Evolutionary conservation across 53 echinoderm and acorn worm species (phyloP).

Genomic region (Arbacia lixula): DNA sequence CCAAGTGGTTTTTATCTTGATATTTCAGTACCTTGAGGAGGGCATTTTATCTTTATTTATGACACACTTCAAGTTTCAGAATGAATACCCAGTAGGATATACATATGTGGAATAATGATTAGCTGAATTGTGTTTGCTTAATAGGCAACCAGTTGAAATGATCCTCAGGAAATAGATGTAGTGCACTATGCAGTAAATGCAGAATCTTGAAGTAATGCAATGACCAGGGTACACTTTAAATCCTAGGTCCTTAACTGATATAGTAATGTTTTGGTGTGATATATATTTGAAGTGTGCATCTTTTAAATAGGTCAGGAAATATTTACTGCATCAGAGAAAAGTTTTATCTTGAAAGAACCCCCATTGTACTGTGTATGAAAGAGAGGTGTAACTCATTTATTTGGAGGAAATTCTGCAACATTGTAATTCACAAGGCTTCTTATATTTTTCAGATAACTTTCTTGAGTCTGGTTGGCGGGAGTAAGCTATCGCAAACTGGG

Average conservation of each 20-base stretch:
- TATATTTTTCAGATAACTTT: slow-evolving; percentile 40
- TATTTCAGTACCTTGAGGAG: slow-evolving; percentile 14
- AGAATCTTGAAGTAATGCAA: slow-evolving; percentile 25
- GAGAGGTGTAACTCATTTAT: slow-evolving; percentile 27
- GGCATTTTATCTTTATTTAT: slow-evolving; percentile 18
- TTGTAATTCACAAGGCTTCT: slow-evolving; percentile 24
- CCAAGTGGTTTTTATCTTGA: slow-evolving; percentile 23
- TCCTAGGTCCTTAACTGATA: slow-evolving; percentile 30
- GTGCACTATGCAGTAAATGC: slow-evolving; percentile 27
- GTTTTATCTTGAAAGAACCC: slow-evolving; percentile 30
- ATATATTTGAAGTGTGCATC: slow-evolving; percentile 26
- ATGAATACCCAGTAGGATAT: slow-evolving; percentile 23
- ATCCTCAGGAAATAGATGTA: slow-evolving; percentile 18
- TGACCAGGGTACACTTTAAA: slow-evolving; percentile 28
- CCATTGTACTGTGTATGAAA: slow-evolving; percentile 27
- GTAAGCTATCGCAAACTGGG: slow-evolving; percentile 26
- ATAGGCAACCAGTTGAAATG: slow-evolving; percentile 30
- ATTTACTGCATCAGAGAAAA: slow-evolving; percentile 23
- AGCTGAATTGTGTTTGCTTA: slow-evolving; percentile 25
- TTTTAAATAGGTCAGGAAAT: slow-evolving; percentile 23
- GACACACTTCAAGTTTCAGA: slow-evolving; percentile 30
- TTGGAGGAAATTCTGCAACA: slow-evolving; percentile 25
- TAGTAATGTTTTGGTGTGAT: slow-evolving; percentile 22
- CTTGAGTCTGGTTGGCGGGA: slow-evolving; percentile 47
- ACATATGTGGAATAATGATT: slow-evolving; percentile 11